Percentiles rank a stretch among this genome's conserved stretches.
Conservation (phyloP, 1,140 invertebrate genomes). For the Apis laboriosa region DNA sequence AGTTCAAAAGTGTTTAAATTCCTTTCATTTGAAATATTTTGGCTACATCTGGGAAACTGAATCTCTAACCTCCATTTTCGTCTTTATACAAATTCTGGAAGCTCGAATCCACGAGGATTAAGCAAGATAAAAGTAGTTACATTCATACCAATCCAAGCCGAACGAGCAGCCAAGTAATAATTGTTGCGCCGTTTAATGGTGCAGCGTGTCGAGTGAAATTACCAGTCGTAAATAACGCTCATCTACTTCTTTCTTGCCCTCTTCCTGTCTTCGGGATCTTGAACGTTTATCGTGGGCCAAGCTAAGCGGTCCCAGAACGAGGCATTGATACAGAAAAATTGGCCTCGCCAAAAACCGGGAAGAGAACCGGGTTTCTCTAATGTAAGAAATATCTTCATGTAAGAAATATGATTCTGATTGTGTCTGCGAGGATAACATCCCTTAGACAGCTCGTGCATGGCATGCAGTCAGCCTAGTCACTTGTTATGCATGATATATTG, state of each 20-base stretch:
- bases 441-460: conserved; percentile 61
- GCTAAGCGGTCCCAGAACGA: background rate
- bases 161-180: background rate
- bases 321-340: conserved; percentile 39
- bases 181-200: background rate
- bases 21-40: too few relatives aligned
- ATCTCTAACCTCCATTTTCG: too few relatives aligned
- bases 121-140: conserved; percentile 5
- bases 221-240: background rate
- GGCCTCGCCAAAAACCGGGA: background rate
- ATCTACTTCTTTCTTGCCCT: background rate
- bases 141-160: background rate
- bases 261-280: background rate
- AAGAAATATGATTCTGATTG: conserved; percentile 68
- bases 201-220: background rate
- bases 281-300: background rate
- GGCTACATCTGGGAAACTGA: too few relatives aligned
- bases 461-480: conserved; percentile 62
- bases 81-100: background rate
- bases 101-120: background rate
- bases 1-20: too few relatives aligned
- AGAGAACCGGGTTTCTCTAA: conserved; percentile 33
- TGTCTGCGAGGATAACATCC: conserved; percentile 59
- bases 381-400: conserved; percentile 7
- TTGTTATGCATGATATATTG: conserved; percentile 70